A percentile compares a stretch with the other conserved stretches of the same genome.
Conservation (phyloP, 2,888 invertebrate species). For the Perithous albicinctus region DNA sequence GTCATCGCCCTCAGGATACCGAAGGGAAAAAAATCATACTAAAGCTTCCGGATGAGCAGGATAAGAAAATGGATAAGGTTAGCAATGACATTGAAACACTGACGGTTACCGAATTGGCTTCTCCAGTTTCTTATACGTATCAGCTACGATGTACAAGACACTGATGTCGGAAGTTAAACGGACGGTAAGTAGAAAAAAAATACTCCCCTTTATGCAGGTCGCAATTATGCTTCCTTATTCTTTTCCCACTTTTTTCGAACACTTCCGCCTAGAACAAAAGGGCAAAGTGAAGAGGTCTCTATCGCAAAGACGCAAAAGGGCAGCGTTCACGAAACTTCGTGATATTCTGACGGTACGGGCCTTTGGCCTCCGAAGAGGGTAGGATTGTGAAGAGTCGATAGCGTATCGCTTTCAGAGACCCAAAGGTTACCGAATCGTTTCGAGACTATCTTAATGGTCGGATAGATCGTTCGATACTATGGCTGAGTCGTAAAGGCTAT, state of each 20-base stretch:
- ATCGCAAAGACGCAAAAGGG: constrained; percentile 60
- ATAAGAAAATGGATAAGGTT: constrained; percentile 66
- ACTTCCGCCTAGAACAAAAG: constrained; percentile 37
- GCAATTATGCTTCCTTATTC: neutral
- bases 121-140: constrained; percentile 42
- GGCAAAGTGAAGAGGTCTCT: constrained; percentile 38
- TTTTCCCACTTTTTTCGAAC: constrained; percentile 8
- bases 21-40: constrained; percentile 67
- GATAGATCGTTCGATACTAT: constrained; percentile 85
- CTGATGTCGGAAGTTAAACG: constrained; percentile 49
- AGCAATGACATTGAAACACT: constrained; percentile 57
- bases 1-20: constrained; percentile 48
- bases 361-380: constrained; percentile 47
- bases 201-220: constrained; percentile 15
- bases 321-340: constrained; percentile 79
- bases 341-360: constrained; percentile 60
- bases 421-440: constrained; percentile 85
- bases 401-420: constrained; percentile 84
- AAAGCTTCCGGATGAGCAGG: constrained; percentile 62
- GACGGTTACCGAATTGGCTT: constrained; percentile 61
- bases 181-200: constrained; percentile 60
- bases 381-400: constrained; percentile 81
- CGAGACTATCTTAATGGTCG: constrained; percentile 85
- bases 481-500: constrained; percentile 85
- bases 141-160: constrained; percentile 17